Evolutionary conservation across 1,140 invertebrate species (phyloP).

Genomic region (Xylocopa sonorina): DNA sequence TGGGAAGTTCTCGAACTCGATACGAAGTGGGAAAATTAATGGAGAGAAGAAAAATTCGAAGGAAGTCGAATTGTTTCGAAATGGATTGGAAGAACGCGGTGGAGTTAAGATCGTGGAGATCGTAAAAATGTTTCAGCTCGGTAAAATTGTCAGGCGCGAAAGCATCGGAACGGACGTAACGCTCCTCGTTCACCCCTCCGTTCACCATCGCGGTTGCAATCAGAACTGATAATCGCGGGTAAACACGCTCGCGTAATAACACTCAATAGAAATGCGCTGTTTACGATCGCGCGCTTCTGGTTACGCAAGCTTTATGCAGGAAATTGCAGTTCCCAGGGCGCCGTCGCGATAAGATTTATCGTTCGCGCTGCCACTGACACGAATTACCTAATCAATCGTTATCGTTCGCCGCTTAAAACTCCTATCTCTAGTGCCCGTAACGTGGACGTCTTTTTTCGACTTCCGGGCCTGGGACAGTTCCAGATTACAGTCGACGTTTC

Average conservation of each 20-base stretch:
- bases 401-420: slow-evolving; percentile 9
- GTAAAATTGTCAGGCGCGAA: too few species aligned
- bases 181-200: too few species aligned
- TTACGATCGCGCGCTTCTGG: slow-evolving; percentile 1
- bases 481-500: not conserved
- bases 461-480: not conserved
- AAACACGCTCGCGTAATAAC: not conserved
- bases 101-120: too few species aligned
- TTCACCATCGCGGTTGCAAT: slow-evolving; percentile 1
- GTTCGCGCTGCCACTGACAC: not conserved
- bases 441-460: not conserved
- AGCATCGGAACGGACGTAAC: too few species aligned
- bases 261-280: not conserved
- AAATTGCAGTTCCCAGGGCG: not conserved
- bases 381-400: slow-evolving; percentile 14
- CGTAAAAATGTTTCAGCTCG: too few species aligned
- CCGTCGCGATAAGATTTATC: slow-evolving; percentile 8
- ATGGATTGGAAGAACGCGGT: too few species aligned
- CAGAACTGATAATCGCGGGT: slow-evolving; percentile 22
- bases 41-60: too few species aligned
- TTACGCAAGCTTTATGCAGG: not conserved
- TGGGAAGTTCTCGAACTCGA: too few species aligned
- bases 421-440: not conserved
- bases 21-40: too few species aligned
- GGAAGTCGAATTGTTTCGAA: too few species aligned